Percentiles rank a stretch among this genome's conserved stretches.
Conservation (phyloP, 2,113 vertebrate genomes). For the Fukomys damarensis region DNA sequence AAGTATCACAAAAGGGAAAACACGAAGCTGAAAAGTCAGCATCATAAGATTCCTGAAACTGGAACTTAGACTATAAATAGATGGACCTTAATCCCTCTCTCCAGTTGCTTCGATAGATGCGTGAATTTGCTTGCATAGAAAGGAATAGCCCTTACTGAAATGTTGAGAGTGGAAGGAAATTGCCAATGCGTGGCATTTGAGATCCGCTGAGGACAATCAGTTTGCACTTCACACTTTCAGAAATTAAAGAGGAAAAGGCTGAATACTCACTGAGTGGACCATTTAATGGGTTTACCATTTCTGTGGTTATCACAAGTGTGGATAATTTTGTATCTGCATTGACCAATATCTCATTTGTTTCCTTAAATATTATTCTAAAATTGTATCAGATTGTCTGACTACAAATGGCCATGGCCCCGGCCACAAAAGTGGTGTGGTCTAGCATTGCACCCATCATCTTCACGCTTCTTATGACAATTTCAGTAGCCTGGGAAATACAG, state of each 20-base stretch:
- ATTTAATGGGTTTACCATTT: neutral
- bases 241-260: neutral
- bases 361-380: neutral
- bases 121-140: neutral
- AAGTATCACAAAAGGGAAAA: neutral
- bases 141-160: neutral
- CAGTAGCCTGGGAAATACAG: neutral
- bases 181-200: neutral
- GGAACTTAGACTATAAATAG: neutral
- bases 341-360: neutral
- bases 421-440: neutral
- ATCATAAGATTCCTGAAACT: neutral
- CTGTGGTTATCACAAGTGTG: neutral
- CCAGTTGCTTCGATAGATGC: neutral
- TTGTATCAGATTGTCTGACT: neutral
- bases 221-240: neutral
- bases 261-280: neutral
- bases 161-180: neutral
- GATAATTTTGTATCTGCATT: neutral
- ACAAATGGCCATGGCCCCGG: neutral
- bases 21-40: neutral
- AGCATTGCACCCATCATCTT: fast-evolving
- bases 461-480: neutral
- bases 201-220: neutral
- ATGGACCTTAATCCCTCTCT: neutral